These are phyloP conservation scores for Scylla paramamosain DNA, from an alignment of 1,140 invertebrate species.

Conservation along the genomic window DNA sequence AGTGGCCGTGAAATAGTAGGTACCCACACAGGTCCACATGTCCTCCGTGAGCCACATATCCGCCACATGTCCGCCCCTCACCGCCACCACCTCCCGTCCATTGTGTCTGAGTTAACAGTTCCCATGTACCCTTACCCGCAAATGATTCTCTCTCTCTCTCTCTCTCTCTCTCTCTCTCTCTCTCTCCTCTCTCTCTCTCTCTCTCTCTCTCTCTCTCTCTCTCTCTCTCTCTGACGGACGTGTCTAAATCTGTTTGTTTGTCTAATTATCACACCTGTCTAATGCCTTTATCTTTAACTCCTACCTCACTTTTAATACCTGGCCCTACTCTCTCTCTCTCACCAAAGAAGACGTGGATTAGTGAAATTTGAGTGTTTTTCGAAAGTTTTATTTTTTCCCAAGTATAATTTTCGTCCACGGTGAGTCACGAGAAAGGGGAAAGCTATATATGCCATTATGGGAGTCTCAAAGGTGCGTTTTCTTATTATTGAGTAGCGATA, in stretches of 20 bases:
- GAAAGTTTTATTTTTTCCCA: too few species aligned
- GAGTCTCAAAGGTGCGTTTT: too few species aligned
- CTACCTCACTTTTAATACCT: background rate
- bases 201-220: constrained; percentile 20
- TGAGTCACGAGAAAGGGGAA: too few species aligned
- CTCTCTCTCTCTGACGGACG: too few species aligned
- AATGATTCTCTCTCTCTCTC: background rate
- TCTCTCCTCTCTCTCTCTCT: constrained; percentile 8
- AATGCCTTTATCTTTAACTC: constrained; percentile 1
- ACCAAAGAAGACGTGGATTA: too few species aligned
- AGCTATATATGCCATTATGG: too few species aligned
- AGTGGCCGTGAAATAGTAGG: background rate
- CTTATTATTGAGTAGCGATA: background rate
- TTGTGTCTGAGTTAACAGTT: background rate
- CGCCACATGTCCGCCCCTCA: background rate
- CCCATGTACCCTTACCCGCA: background rate
- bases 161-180: background rate
- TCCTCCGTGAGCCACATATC: background rate
- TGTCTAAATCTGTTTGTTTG: constrained; percentile 16
- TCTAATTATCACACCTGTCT: constrained; percentile 2
- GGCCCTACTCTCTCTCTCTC: too few species aligned
- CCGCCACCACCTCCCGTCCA: background rate
- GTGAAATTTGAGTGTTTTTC: too few species aligned
- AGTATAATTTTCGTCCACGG: too few species aligned
- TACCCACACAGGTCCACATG: background rate